Evolutionary conservation across 2,888 invertebrate genomes (phyloP).

Genomic region (Quadroppia sp.): DNA sequence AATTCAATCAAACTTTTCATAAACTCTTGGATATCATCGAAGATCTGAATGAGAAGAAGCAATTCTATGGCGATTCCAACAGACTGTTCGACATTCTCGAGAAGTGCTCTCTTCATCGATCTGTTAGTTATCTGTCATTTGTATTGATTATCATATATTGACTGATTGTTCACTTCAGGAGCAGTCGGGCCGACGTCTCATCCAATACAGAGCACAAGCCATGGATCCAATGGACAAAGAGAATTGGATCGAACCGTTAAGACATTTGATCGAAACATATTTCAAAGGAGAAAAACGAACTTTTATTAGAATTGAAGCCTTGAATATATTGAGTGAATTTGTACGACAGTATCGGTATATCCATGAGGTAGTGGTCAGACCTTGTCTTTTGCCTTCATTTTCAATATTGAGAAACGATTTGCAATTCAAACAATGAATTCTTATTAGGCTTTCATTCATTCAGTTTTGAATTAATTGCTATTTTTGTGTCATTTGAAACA

Average conservation of each 20-base stretch:
- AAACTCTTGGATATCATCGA: conserved; percentile 43
- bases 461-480: no score
- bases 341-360: conserved; percentile 38
- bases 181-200: conserved; percentile 42
- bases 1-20: conserved; percentile 37
- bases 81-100: conserved; percentile 45
- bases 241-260: conserved; percentile 41
- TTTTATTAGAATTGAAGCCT: conserved; percentile 42
- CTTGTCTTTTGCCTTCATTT: not conserved
- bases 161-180: no score
- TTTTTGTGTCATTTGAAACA: no score
- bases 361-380: conserved; percentile 44
- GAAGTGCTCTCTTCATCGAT: conserved; percentile 42
- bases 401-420: not conserved
- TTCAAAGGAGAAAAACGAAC: conserved; percentile 43
- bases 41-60: conserved; percentile 41
- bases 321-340: conserved; percentile 41
- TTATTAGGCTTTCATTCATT: no score
- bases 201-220: conserved; percentile 41
- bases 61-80: conserved; percentile 39
- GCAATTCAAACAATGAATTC: no score
- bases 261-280: conserved; percentile 44
- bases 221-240: conserved; percentile 41
- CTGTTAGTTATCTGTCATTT: conserved; percentile 36
- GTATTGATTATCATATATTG: not conserved